Evolutionary conservation across 2,797 vertebrate species (phyloP), one percentile per base, ranked within the genome.

Genomic region (Platalea minor): DNA sequence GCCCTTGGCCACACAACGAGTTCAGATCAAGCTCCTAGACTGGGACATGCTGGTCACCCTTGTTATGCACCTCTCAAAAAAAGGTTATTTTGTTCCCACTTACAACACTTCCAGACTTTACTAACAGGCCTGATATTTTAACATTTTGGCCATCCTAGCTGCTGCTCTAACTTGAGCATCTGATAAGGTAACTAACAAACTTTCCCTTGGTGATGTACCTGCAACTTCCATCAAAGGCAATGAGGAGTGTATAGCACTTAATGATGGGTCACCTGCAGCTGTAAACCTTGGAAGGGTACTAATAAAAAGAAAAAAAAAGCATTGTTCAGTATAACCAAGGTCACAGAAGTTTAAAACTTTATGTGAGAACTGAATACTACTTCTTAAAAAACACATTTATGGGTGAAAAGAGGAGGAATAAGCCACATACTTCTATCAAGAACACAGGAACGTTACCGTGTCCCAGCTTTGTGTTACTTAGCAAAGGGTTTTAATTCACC

Each of bases 381-480:
- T 68, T 17, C 68, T 80, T 51, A 80, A 53, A 69, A 57, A n/a
- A 20, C 8, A 72, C 2, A 11, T 28, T 37, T 75, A 37, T n/a
- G 43, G 37, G 19, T 28, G 13, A 4, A 10, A 87, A 76, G 23
- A 88, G 48, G 41, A 61, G 20, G 17, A 92, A 48, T 63, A 64
- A 85, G 25, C 25, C 54, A 78, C 14, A 4, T 50, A 39, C 20
- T 90, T 57, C 26, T 53, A 19, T 19, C n/a, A 63, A 57, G 33
- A 67, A 35, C 39, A 28, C 0, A 0, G 61, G 9, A 25, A 56
- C 7, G 10, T 73, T 59, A 50, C 4, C 0, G 26, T 10, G 35
- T 26, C 72, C 45, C n/a, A 80, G 48, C 23, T 84, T 46, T 48
- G 37, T 28, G 33, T 37, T 61, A 77, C 54, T 73, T 57, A 21